phyloP scores from a whole-genome alignment of 92 coral and sea anemone species.

The Porites cylindrica region DNA sequence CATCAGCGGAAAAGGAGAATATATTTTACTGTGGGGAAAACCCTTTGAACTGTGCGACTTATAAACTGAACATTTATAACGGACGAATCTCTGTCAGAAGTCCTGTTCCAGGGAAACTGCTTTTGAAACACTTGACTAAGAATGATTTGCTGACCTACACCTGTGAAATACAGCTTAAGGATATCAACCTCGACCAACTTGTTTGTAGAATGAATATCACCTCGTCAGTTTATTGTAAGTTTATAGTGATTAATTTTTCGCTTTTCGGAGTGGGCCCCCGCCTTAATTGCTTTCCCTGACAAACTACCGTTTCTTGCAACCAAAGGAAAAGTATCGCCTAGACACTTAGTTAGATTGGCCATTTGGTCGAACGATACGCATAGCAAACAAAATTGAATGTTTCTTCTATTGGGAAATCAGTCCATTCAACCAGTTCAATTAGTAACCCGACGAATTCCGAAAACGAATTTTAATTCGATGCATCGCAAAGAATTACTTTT shows the following conservation, averaged over 20 bases:
- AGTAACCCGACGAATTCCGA: no score
- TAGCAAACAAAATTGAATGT: no score
- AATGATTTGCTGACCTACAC: neutral
- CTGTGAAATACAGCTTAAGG: neutral
- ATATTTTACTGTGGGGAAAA: neutral
- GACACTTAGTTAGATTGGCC: no score
- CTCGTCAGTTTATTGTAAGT: neutral
- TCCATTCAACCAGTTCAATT: no score
- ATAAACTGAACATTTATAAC: neutral
- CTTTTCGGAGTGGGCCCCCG: neutral
- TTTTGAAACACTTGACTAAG: neutral
- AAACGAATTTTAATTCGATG: no score
- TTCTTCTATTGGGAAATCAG: no score
- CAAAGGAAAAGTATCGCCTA: no score
- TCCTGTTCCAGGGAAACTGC: neutral
- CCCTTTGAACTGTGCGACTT: neutral
- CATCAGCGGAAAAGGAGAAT: neutral
- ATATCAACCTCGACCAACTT: neutral
- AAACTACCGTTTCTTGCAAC: no score
- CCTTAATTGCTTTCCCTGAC: no score
- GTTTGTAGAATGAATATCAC: neutral
- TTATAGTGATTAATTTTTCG: neutral
- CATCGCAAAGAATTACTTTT: no score
- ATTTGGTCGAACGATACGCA: no score
- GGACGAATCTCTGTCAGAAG: neutral